A percentile compares a stretch with the other conserved stretches of the same genome.
Conservation (phyloP, 2,113 vertebrate species). For the Craseonycteris thonglongyai region DNA sequence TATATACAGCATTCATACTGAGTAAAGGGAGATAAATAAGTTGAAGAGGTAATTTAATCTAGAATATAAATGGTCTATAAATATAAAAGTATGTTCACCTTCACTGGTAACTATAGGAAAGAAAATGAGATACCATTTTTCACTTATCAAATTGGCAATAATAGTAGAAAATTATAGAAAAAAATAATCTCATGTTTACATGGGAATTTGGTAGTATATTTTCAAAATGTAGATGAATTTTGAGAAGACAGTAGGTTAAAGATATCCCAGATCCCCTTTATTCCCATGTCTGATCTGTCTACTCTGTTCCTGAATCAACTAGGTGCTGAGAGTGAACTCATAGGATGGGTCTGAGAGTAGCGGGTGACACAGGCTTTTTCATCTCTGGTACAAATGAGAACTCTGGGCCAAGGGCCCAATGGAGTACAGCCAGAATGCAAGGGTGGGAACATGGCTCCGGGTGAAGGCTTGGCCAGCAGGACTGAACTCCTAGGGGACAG, state of each 20-base stretch:
- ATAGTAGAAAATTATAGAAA: background rate
- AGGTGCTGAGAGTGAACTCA: background rate
- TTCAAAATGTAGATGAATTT: background rate
- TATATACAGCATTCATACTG: background rate
- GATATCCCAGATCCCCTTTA: background rate
- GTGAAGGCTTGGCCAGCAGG: background rate
- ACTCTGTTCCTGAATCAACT: background rate
- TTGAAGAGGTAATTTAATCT: background rate
- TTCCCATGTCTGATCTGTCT: background rate
- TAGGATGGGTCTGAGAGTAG: background rate
- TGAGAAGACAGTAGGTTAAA: background rate
- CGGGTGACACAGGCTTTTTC: background rate
- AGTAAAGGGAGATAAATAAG: slow-evolving; percentile 5
- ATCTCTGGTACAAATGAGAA: background rate
- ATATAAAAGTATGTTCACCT: slow-evolving; percentile 18
- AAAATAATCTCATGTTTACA: background rate
- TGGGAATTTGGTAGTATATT: background rate
- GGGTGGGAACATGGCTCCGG: background rate
- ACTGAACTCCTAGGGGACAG: background rate
- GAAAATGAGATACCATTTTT: slow-evolving; percentile 23
- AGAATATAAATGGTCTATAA: slow-evolving; percentile 16
- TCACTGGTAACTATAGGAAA: slow-evolving; percentile 36
- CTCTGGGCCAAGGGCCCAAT: background rate
- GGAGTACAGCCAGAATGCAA: background rate
- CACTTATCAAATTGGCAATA: background rate